Evolutionary conservation across 2,113 vertebrate species (phyloP).

Genomic region (Engystomops pustulosus): DNA sequence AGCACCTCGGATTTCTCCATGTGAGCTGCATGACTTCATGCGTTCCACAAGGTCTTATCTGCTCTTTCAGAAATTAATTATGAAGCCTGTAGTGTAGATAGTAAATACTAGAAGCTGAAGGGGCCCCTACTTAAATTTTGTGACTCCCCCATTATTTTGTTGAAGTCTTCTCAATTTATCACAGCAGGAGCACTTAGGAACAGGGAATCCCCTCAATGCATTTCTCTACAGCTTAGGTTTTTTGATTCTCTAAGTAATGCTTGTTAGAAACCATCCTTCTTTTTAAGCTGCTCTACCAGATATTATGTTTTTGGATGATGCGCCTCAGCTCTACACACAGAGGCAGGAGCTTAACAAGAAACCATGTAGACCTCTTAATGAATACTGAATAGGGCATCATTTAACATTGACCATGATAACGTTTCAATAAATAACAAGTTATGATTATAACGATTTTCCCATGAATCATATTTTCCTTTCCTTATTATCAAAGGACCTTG

Average conservation of each 20-base stretch:
- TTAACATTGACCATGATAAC: too few relatives aligned
- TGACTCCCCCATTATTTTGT: not conserved
- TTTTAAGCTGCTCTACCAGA: too few relatives aligned
- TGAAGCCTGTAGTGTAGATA: slow-evolving; percentile 36
- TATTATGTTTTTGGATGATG: not conserved
- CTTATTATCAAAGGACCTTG: too few relatives aligned
- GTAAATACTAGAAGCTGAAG: not conserved
- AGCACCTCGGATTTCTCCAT: slow-evolving; percentile 18
- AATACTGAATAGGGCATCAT: too few relatives aligned
- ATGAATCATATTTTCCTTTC: too few relatives aligned
- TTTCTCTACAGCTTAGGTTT: not conserved
- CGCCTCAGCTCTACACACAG: not conserved
- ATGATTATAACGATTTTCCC: too few relatives aligned
- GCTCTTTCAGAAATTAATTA: slow-evolving; percentile 47
- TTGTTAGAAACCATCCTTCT: not conserved
- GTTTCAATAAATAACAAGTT: too few relatives aligned
- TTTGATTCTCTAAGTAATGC: not conserved
- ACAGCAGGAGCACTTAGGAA: slow-evolving; percentile 1
- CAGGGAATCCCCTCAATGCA: slow-evolving; percentile 4
- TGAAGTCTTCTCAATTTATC: not conserved
- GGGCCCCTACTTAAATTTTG: not conserved
- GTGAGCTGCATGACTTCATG: slow-evolving; percentile 35
- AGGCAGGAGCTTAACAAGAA: not conserved
- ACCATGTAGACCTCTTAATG: too few relatives aligned
- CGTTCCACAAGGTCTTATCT: slow-evolving; percentile 44